These are phyloP conservation scores for Pteropus alecto DNA, from an alignment of 2,113 vertebrate species.

Conservation along the genomic window DNA sequence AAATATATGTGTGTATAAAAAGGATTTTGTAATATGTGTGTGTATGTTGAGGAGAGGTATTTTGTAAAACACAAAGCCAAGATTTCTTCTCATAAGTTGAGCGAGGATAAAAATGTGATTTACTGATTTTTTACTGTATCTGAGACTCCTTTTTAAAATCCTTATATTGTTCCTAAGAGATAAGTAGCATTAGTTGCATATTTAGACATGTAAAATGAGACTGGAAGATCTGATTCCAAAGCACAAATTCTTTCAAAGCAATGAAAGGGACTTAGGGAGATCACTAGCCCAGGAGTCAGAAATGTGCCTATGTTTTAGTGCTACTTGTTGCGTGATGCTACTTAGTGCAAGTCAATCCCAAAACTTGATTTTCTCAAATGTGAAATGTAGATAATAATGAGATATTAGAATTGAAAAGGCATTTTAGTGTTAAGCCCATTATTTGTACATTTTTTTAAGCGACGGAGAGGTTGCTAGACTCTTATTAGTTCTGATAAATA, in stretches of 20 bases:
- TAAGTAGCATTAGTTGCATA: neutral
- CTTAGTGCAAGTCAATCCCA: neutral
- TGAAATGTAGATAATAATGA: neutral
- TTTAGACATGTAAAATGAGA: neutral
- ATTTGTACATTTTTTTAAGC: neutral
- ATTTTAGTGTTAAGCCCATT: neutral
- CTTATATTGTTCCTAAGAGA: neutral
- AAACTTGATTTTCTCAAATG: neutral
- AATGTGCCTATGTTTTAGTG: fast-evolving
- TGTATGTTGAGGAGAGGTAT: neutral
- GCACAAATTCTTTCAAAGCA: neutral
- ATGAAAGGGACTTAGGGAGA: neutral
- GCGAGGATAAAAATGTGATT: neutral
- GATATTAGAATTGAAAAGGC: neutral
- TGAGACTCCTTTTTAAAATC: neutral
- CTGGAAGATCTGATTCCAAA: neutral
- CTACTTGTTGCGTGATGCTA: fast-evolving
- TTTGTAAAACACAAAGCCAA: neutral
- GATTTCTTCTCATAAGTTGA: neutral
- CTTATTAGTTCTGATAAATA: neutral
- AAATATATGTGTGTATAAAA: too few species aligned
- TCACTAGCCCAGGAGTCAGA: neutral
- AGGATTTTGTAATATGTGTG: neutral
- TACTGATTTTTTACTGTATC: neutral
- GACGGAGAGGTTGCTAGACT: neutral